A percentile compares a stretch with the other conserved stretches of the same genome.
These are phyloP conservation scores for Andrena dorsata DNA, from an alignment of 2,888 invertebrate genomes.

Conservation along the genomic window DNA sequence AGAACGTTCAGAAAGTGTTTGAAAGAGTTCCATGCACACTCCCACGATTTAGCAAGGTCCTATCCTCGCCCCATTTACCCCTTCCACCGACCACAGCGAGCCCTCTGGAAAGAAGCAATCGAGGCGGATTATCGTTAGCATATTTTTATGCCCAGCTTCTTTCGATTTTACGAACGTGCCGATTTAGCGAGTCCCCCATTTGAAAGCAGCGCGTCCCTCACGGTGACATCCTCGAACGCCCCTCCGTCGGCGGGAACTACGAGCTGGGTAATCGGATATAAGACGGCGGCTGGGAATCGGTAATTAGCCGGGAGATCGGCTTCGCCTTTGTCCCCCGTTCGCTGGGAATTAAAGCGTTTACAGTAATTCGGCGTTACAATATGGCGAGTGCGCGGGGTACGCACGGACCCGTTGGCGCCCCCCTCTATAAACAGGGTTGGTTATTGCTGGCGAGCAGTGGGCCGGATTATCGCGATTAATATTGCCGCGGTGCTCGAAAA, in stretches of 20 bases:
- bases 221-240: neutral
- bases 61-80: neutral
- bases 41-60: neutral
- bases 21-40: neutral
- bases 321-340: slow-evolving; percentile 38
- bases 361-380: slow-evolving; percentile 72
- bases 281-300: slow-evolving; percentile 2
- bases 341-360: slow-evolving; percentile 66
- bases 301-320: slow-evolving; percentile 42
- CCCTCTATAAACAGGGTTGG: slow-evolving; percentile 65
- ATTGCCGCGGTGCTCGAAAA: slow-evolving; percentile 25
- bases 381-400: slow-evolving; percentile 51
- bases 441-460: slow-evolving; percentile 60
- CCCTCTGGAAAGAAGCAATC: slow-evolving; percentile 36
- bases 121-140: slow-evolving; percentile 48
- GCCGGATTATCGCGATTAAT: slow-evolving; percentile 64
- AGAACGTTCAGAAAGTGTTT: neutral
- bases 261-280: slow-evolving; percentile 30
- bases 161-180: slow-evolving; percentile 20
- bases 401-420: neutral
- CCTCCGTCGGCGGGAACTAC: neutral
- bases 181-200: slow-evolving; percentile 7
- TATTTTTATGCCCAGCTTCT: slow-evolving; percentile 35
- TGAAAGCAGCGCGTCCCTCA: neutral
- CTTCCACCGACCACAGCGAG: neutral